Evolutionary conservation across 1,140 invertebrate species (phyloP).

Genomic region (Drosophila ficusphila): DNA sequence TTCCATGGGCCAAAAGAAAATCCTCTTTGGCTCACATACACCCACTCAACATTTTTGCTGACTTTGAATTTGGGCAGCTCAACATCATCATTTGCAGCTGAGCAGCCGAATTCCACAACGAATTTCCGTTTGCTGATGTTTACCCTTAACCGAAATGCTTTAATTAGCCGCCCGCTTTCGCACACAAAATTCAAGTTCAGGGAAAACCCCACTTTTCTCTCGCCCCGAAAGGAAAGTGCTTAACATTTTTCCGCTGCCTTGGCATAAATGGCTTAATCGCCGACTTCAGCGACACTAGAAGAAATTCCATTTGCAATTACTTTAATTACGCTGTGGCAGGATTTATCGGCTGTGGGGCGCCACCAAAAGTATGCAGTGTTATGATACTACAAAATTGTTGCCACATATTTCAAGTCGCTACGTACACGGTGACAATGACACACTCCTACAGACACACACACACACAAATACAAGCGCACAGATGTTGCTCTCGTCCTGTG

Average conservation of each 20-base stretch:
- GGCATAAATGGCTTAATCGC: constrained; percentile 79
- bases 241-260: constrained; percentile 72
- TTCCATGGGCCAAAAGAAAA: constrained; percentile 12
- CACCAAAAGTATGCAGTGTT: constrained; percentile 36
- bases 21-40: constrained; percentile 31
- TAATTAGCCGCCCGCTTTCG: constrained; percentile 27
- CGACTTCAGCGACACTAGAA: constrained; percentile 42
- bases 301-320: constrained; percentile 72
- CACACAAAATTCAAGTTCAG: constrained; percentile 37
- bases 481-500: constrained; percentile 20
- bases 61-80: constrained; percentile 5
- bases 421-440: constrained; percentile 62
- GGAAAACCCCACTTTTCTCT: background rate
- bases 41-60: constrained; percentile 18
- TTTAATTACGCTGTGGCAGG: constrained; percentile 68
- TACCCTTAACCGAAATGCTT: constrained; percentile 51
- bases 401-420: constrained; percentile 74
- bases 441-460: too few relatives aligned
- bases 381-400: constrained; percentile 66
- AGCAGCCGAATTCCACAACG: constrained; percentile 39
- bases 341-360: constrained; percentile 43
- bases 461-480: too few relatives aligned
- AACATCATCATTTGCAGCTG: constrained; percentile 50
- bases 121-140: constrained; percentile 49
- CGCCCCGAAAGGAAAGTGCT: constrained; percentile 38